Percentiles rank a stretch among this genome's conserved stretches.
Conservation (phyloP, 2,797 vertebrate genomes). For the Tenualosa thibaudeaui region DNA sequence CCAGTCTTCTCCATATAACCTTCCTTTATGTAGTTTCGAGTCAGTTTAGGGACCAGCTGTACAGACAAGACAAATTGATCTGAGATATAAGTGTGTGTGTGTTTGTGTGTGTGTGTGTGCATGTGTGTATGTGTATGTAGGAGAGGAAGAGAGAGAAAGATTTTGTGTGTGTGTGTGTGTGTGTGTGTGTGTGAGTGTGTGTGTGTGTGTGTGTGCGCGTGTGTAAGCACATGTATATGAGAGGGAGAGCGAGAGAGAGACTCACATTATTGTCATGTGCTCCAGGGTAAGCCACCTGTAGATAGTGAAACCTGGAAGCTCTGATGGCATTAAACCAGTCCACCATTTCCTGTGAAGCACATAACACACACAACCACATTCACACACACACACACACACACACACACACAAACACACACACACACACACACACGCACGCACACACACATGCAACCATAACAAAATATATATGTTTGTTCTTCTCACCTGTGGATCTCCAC, state of each 20-base stretch:
- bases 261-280: conserved; percentile 88
- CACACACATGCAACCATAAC: neutral
- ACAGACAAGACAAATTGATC: neutral
- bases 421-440: conserved; percentile 8
- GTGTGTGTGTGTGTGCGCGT: neutral
- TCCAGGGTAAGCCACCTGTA: conserved; percentile 95
- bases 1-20: conserved; percentile 98
- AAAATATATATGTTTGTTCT: neutral
- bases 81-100: neutral
- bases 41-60: conserved; percentile 94
- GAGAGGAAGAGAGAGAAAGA: too few species aligned
- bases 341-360: conserved; percentile 83
- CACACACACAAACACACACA: conserved; percentile 8
- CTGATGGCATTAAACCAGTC: conserved; percentile 98
- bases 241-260: conserved; percentile 29
- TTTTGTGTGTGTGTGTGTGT: neutral
- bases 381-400: neutral
- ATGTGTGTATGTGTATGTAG: too few species aligned
- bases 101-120: neutral
- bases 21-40: conserved; percentile 94
- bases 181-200: neutral
- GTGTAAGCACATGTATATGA: neutral
- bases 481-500: too few species aligned
- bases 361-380: conserved; percentile 28
- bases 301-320: conserved; percentile 94